A percentile compares a stretch with the other conserved stretches of the same genome.
Conservation (phyloP, 2,888 invertebrate species). For the Folsomia manolachei region DNA sequence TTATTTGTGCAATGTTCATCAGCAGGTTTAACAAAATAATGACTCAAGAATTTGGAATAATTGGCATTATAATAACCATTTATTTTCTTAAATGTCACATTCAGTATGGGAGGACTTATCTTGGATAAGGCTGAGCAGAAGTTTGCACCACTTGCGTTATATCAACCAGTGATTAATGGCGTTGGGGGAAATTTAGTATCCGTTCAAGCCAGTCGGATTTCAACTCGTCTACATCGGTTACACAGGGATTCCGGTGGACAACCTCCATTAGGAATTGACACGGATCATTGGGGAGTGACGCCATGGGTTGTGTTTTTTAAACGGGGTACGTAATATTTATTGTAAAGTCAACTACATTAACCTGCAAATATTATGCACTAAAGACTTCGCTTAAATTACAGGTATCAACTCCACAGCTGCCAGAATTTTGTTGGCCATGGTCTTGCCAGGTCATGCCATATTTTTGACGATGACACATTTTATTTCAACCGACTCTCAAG, state of each 20-base stretch:
- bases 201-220: slow-evolving; percentile 72
- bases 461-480: slow-evolving; percentile 44
- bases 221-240: slow-evolving; percentile 69
- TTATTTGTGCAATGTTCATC: slow-evolving; percentile 75
- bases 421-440: slow-evolving; percentile 53
- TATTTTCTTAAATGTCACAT: slow-evolving; percentile 15
- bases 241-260: slow-evolving; percentile 64
- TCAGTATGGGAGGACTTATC: slow-evolving; percentile 69
- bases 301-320: slow-evolving; percentile 51
- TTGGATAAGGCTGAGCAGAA: slow-evolving; percentile 67
- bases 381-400: slow-evolving; percentile 25
- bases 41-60: background rate
- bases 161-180: slow-evolving; percentile 79
- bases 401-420: slow-evolving; percentile 55
- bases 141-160: slow-evolving; percentile 70
- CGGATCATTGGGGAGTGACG: slow-evolving; percentile 50
- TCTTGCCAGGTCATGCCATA: slow-evolving; percentile 46
- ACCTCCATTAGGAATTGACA: slow-evolving; percentile 55
- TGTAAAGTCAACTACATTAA: background rate
- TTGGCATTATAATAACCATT: too few relatives aligned
- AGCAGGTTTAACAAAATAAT: slow-evolving; percentile 60
- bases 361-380: background rate
- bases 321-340: slow-evolving; percentile 28
- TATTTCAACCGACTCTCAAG: slow-evolving; percentile 37
- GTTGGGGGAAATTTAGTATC: slow-evolving; percentile 78